A percentile compares a stretch with the other conserved stretches of the same genome.
Conservation (phyloP, 2,888 invertebrate species). For the Orchestes rusci region DNA sequence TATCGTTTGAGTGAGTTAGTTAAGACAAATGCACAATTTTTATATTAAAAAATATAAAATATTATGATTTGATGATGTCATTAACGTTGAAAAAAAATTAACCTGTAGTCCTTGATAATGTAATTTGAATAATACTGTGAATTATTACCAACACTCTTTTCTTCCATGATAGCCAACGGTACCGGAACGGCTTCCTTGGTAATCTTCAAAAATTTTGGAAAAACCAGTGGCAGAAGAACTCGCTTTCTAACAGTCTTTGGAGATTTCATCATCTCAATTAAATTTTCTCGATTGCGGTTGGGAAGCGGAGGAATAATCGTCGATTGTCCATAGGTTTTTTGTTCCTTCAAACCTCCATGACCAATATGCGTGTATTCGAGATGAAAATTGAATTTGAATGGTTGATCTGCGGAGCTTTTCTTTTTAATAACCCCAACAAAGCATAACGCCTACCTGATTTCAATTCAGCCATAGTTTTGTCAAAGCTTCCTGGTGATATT, state of each 20-base stretch:
- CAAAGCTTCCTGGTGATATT: slow-evolving; percentile 13
- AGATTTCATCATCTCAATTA: slow-evolving; percentile 8
- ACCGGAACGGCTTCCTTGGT: slow-evolving; percentile 14
- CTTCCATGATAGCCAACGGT: slow-evolving; percentile 13
- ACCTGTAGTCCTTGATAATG: too few species aligned
- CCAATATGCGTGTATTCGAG: slow-evolving; percentile 13
- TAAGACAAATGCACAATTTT: too few species aligned
- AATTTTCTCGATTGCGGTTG: slow-evolving; percentile 2
- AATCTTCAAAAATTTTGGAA: slow-evolving; percentile 20
- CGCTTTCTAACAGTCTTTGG: background rate
- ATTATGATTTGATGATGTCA: too few species aligned
- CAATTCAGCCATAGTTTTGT: slow-evolving; percentile 8
- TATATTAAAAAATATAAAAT: too few species aligned
- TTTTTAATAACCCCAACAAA: too few species aligned
- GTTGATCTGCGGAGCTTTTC: background rate
- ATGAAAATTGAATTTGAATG: background rate
- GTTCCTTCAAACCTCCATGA: slow-evolving; percentile 6
- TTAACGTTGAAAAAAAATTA: too few species aligned
- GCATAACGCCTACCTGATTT: slow-evolving; percentile 11
- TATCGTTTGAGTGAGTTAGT: too few species aligned
- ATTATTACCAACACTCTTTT: too few species aligned
- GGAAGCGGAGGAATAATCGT: slow-evolving; percentile 10
- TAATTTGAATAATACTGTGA: too few species aligned
- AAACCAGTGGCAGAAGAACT: slow-evolving; percentile 11
- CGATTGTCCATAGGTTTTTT: slow-evolving; percentile 12